Conservation (phyloP, 2,113 vertebrate species). For the Miniopterus natalensis region DNA sequence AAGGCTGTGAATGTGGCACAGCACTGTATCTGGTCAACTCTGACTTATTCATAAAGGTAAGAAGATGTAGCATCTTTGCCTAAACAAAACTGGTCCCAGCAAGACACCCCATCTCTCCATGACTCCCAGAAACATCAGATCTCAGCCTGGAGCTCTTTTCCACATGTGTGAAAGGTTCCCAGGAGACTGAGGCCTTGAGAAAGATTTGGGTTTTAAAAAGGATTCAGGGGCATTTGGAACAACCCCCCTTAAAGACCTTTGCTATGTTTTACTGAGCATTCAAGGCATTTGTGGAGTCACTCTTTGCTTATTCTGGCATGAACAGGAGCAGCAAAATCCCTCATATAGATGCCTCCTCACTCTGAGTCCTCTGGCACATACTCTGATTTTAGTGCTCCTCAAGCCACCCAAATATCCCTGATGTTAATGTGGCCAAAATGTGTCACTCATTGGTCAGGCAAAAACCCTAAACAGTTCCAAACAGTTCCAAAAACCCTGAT, state of each 20-base stretch:
- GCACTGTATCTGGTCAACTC: background rate
- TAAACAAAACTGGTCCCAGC: background rate
- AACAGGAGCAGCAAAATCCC: background rate
- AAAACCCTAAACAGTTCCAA: background rate
- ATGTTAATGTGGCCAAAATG: background rate
- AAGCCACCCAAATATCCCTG: background rate
- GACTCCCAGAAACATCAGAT: rapidly evolving
- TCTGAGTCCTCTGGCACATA: background rate
- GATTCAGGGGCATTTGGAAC: background rate
- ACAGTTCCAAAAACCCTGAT: background rate
- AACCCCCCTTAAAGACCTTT: background rate
- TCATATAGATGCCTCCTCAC: background rate
- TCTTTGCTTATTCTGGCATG: background rate
- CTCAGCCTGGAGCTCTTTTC: background rate
- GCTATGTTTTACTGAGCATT: background rate
- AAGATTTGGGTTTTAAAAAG: background rate
- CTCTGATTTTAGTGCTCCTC: background rate
- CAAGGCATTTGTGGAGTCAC: background rate
- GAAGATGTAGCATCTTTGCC: background rate
- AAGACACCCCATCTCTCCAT: background rate
- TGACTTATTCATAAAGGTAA: background rate
- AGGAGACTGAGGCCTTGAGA: background rate
- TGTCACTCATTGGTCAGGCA: background rate
- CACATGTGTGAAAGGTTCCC: background rate
- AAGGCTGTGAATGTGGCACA: background rate